Base-by-base conservation (phyloP, 2,113 vertebrate species). In the Platycercus adscitus region DNA sequence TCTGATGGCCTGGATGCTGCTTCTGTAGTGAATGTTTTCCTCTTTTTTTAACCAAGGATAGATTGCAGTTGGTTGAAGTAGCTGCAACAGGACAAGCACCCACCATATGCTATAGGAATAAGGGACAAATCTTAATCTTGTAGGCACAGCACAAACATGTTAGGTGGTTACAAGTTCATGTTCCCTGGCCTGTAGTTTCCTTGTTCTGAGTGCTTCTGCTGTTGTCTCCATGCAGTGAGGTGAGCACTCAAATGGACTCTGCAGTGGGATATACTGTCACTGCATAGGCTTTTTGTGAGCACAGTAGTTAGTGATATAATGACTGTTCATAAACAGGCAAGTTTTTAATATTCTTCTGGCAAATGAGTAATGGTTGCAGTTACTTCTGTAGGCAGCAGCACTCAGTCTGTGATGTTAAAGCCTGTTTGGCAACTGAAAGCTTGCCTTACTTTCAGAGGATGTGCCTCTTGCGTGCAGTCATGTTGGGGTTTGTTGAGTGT, bases 181-280 rank as follows among this genome's bases (percentile, higher is more conserved):
- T 79, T 92, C 55, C 37, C 19, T 52, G 21, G 12, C 25, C 65
- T 49, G 33, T 18, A 39, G 49, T 75, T 68, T 49, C n/a, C 29
- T 15, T 23, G 12, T 56, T 64, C 76, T 44, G 35, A 65, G 26
- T 18, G 55, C 21, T 2, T 1, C 33, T 53, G 53, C 55, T 26
- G 17, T 46, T 73, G 33, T 13, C 43, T 82, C 53, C 25, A 2
- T 4, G 18, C 31, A 10, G 12, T 17, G 39, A 91, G n/a, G 24
- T 49, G 75, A n/a, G n/a, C 8, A 1, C 47, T 60, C 55, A 11
- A 2, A 33, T 3, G n/a, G 31, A 17, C n/a, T 47, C 28, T 64
- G 35, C 3, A 0, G 26, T 0, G 0, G 29, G 44, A 26, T 23
- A 18, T 61, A 15, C 25, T 66, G 39, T 80, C 2, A 1, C 33